Evolutionary conservation across 2,888 invertebrate genomes (phyloP), one percentile per base, ranked within the genome.

Genomic region (Auanema sp.): DNA sequence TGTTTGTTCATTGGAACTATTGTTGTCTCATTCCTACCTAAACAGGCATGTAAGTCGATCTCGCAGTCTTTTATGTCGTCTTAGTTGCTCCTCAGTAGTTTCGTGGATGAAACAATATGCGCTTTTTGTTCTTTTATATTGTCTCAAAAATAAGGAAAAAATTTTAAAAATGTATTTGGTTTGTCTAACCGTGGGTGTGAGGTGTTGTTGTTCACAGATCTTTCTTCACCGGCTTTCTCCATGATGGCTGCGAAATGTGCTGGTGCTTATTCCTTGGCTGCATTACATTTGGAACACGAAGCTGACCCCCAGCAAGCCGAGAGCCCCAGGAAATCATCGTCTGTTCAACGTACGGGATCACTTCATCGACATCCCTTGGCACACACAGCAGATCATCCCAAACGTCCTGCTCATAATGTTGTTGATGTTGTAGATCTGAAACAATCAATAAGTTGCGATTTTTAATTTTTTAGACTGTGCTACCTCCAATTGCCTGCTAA

Each of bases 221-320:
- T 47, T 16, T 21, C 47, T 47, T 62, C 62, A 16, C 56, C 69
- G 52, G 75, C 68, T 57, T 75, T 72, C 68, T 68, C 66, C 12
- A 68, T 65, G 18, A 47, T 75, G 65, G 71, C 75, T 33, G 75
- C 75, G 55, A 69, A 71, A 53, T 75, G 76, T 56, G 74, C 74
- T 16, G 73, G 73, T 25, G 72, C 76, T 57, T 76, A 74, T 55
- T 72, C 72, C 14, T 60, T 76, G 24, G 71, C 75, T 8, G 75
- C 75, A n/a, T 66, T 75, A 16, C 75, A 75, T 53, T 63, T 75
- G 54, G 68, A 70, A 57, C 63, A 62, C 21, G n/a, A 56, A 6
- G 65, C 69, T n/a, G 66, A 66, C 21, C 62, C 68, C 6, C 49
- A 64, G 11, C 53, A 59, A 23, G 33, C 3, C 33, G 33, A 33